Conservation (phyloP, 2,888 invertebrate species). For the Kryphioiulus occultus region DNA sequence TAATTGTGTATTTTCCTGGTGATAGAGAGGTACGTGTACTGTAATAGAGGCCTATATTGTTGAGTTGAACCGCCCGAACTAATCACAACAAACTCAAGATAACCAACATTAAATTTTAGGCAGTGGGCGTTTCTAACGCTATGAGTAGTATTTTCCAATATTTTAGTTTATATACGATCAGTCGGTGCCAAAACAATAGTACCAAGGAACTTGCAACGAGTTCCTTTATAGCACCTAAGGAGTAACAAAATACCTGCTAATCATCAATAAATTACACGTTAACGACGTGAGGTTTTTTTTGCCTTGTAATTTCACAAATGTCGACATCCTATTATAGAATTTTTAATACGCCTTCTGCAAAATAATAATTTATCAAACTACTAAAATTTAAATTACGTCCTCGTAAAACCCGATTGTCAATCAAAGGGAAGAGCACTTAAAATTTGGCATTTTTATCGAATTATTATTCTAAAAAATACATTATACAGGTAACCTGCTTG, state of each 20-base stretch:
- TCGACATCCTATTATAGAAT: background rate
- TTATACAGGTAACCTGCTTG: background rate
- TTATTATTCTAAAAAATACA: background rate
- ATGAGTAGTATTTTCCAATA: background rate
- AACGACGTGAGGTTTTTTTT: background rate
- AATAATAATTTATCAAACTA: background rate
- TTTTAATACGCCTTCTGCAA: background rate
- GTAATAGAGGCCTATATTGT: too few relatives aligned
- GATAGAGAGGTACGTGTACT: too few relatives aligned
- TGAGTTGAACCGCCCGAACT: too few relatives aligned
- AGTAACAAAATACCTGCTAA: background rate
- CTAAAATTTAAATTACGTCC: background rate
- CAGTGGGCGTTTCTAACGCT: background rate
- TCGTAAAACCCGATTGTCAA: background rate
- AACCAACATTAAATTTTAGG: too few relatives aligned
- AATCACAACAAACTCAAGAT: too few relatives aligned
- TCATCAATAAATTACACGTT: background rate
- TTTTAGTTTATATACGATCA: background rate
- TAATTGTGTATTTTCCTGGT: too few relatives aligned
- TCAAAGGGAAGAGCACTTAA: background rate
- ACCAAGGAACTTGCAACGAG: background rate
- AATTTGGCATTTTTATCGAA: background rate
- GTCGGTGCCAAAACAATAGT: background rate
- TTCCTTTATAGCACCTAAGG: slow-evolving; percentile 5
- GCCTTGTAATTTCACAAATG: background rate